phyloP scores from a whole-genome alignment of 2,797 vertebrate genomes.

The Ctenochaetus hawaiiensis region DNA sequence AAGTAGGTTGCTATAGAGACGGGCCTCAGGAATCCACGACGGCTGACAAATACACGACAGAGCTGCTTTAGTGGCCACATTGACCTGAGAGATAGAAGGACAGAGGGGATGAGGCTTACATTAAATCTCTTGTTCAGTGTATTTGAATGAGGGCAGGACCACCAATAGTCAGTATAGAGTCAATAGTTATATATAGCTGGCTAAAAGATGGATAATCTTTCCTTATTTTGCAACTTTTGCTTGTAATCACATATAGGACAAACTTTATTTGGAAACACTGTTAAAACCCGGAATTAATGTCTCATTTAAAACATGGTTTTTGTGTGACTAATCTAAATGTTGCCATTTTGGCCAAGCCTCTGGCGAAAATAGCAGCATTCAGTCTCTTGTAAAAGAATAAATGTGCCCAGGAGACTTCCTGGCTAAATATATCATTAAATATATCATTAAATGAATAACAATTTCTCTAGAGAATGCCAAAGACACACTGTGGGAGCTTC shows the following conservation, averaged over 20 bases:
- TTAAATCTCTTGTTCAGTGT: background rate
- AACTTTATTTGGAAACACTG: slow-evolving; percentile 45
- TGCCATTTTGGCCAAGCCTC: background rate
- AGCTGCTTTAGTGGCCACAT: slow-evolving; percentile 66
- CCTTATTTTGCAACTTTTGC: background rate
- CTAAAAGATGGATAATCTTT: slow-evolving; percentile 1
- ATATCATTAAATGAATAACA: too few relatives aligned
- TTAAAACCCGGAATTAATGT: slow-evolving; percentile 2
- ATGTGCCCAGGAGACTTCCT: slow-evolving; percentile 25
- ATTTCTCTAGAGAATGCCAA: too few relatives aligned
- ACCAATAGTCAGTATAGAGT: background rate
- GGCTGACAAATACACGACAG: slow-evolving; percentile 66
- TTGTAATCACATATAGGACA: slow-evolving; percentile 17
- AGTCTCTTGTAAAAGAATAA: slow-evolving; percentile 11
- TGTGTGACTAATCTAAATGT: slow-evolving; percentile 2
- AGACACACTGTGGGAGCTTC: too few relatives aligned
- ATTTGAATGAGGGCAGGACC: background rate
- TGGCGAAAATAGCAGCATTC: too few relatives aligned
- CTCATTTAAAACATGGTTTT: slow-evolving; percentile 26
- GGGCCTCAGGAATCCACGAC: slow-evolving; percentile 67
- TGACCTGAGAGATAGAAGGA: slow-evolving; percentile 69
- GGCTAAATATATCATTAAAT: slow-evolving; percentile 7
- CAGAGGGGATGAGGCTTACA: slow-evolving; percentile 1
- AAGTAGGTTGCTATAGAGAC: slow-evolving; percentile 74
- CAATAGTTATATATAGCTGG: background rate